Percentiles rank a stretch among this genome's conserved stretches.
Conservation (phyloP, 2,888 invertebrate species). For the Parasteatoda lunata region DNA sequence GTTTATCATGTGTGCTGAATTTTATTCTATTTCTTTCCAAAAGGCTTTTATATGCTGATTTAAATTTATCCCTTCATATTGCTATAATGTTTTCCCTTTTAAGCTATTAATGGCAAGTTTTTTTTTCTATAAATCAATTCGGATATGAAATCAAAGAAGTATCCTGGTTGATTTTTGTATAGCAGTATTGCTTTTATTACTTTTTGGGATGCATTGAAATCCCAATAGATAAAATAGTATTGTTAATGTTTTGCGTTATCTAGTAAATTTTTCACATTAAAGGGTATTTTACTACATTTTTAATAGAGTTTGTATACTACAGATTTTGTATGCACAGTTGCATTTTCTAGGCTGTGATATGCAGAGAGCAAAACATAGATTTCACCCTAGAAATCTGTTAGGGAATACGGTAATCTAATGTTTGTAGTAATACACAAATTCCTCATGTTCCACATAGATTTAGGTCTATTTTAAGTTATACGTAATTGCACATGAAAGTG, state of each 20-base stretch:
- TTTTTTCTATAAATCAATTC: not conserved
- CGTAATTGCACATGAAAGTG: not conserved
- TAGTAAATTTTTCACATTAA: not conserved
- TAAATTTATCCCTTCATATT: not conserved
- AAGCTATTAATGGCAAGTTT: no score
- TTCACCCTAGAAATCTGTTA: not conserved
- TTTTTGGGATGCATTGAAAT: not conserved
- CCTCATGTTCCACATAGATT: not conserved
- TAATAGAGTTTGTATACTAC: not conserved
- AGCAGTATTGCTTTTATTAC: not conserved
- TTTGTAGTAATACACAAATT: not conserved
- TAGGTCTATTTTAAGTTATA: not conserved
- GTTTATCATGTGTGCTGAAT: conserved; percentile 31
- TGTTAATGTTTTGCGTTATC: not conserved
- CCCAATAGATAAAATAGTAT: not conserved
- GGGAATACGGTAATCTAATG: not conserved
- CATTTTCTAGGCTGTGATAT: conserved; percentile 30
- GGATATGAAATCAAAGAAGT: not conserved
- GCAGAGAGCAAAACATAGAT: not conserved
- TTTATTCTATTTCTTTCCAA: conserved; percentile 28
- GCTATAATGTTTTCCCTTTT: no score
- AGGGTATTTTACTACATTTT: not conserved
- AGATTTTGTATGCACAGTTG: not conserved
- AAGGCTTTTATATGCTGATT: conserved; percentile 38
- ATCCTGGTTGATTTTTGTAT: not conserved